These are phyloP conservation scores for Sorex maritimensis DNA, from an alignment of 2,797 vertebrate genomes.

Conservation along the genomic window DNA sequence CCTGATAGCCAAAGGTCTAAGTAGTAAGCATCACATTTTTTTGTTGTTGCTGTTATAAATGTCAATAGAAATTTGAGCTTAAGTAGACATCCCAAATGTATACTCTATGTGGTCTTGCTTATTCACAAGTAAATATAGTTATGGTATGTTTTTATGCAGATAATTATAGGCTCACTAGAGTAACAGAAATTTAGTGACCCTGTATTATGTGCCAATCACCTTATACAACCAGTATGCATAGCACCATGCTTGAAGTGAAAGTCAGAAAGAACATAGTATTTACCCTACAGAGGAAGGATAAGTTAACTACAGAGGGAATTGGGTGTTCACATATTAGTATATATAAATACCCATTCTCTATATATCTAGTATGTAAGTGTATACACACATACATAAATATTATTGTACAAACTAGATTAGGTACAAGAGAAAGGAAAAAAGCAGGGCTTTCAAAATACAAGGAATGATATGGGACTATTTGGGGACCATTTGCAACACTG, in stretches of 20 bases:
- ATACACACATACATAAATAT: no score
- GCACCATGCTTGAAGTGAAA: neutral
- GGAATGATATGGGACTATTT: neutral
- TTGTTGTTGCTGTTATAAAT: conserved; percentile 14
- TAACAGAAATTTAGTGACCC: conserved; percentile 5
- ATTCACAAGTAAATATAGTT: neutral
- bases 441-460: neutral
- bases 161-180: neutral
- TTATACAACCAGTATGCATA: neutral
- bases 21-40: neutral
- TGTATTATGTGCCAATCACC: neutral
- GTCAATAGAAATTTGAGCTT: neutral
- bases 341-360: no score
- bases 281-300: neutral
- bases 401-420: no score
- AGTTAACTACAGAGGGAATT: neutral
- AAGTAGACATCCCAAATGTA: conserved; percentile 2
- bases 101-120: neutral
- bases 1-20: conserved; percentile 8
- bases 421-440: neutral
- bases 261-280: neutral
- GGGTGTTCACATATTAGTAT: neutral
- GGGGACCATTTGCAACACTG: neutral
- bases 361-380: no score
- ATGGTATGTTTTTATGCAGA: neutral